Percentiles rank a stretch among this genome's conserved stretches.
phyloP scores from a whole-genome alignment of 2,888 invertebrate species.

The Pyrocoelia pectoralis region DNA sequence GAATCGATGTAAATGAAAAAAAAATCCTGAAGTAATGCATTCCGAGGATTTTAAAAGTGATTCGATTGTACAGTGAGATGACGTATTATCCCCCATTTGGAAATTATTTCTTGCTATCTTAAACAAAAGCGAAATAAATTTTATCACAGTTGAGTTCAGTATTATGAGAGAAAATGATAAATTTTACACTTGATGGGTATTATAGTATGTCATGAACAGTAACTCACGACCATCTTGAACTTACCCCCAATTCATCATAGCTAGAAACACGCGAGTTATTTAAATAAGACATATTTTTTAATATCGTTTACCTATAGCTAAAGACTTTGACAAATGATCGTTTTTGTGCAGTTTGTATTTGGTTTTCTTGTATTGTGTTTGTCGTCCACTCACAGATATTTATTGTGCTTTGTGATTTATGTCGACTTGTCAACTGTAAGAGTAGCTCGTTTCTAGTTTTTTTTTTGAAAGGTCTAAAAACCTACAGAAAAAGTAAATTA shows the following conservation, averaged over 20 bases:
- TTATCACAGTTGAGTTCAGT: too few species aligned
- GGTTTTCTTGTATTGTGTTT: slow-evolving; percentile 51
- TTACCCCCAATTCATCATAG: slow-evolving; percentile 47
- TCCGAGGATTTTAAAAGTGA: too few species aligned
- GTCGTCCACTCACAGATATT: slow-evolving; percentile 55
- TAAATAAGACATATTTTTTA: slow-evolving; percentile 52
- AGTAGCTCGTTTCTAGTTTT: slow-evolving; percentile 39
- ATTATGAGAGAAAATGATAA: slow-evolving; percentile 3
- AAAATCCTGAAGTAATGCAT: too few species aligned
- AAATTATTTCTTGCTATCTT: background rate
- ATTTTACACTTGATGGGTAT: slow-evolving; percentile 16
- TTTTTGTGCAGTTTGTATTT: slow-evolving; percentile 40
- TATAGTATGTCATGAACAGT: slow-evolving; percentile 38
- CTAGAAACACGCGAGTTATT: slow-evolving; percentile 44
- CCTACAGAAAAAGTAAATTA: slow-evolving; percentile 48
- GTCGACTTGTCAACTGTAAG: slow-evolving; percentile 45
- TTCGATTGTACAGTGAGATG: too few species aligned
- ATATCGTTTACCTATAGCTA: slow-evolving; percentile 44
- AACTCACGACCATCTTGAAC: slow-evolving; percentile 47
- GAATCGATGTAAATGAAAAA: too few species aligned
- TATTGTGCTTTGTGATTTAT: slow-evolving; percentile 53
- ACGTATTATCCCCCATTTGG: background rate
- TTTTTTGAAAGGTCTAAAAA: slow-evolving; percentile 44
- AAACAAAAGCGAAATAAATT: background rate
- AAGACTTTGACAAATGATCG: slow-evolving; percentile 49